Base-by-base conservation (phyloP, 2,888 invertebrate species). In the Drosophila antonietae region DNA sequence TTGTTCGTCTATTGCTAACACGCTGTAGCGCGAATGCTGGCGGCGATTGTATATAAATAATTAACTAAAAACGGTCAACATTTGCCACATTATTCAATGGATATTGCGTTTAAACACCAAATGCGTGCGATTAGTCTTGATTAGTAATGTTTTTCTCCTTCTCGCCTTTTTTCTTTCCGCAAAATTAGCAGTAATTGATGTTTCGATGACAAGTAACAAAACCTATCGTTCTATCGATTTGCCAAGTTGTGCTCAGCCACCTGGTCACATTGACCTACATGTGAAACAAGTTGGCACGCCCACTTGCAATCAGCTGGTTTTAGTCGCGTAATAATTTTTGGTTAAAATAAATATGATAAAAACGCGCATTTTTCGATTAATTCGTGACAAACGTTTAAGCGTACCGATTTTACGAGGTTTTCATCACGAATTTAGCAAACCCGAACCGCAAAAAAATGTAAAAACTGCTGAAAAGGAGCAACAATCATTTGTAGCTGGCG, bases 401-500 rank as follows among this genome's bases (percentile, higher is more conserved):
- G 77, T 90, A 33, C 90, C 89, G 1, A 68, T 88, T 44, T 62
- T 91, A 8, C 87, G 88, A 31, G 83, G 78, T 20, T 92, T 92
- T 57, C 91, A 92, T 60, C 89, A 90, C 37, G 93, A 92, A 66
- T 92, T 92, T 56, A 79, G 77, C 8, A 88, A 89, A 9, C 85
- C 89, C 0, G 88, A 85, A n/a, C 64, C 73, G 2, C 33, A 68
- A 8, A 15, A 60, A 15, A 53, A 8, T 51, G 14, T 7, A 8
- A 61, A 20, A 5, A 9, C 18, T 0, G 64, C 61, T 1, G 33
- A 9, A 10, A 71, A 62, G 2, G 37, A 63, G 46, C 28, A 65
- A 46, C 28, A 63, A 15, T 68, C 62, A 41, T 79, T 86, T 62
- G 88, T 94, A 49, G 92, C 94, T 18, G 93, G 94, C 49, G 94